These are phyloP conservation scores for Erythrocercus mccallii DNA, from an alignment of 2,113 vertebrate species.

Conservation along the genomic window DNA sequence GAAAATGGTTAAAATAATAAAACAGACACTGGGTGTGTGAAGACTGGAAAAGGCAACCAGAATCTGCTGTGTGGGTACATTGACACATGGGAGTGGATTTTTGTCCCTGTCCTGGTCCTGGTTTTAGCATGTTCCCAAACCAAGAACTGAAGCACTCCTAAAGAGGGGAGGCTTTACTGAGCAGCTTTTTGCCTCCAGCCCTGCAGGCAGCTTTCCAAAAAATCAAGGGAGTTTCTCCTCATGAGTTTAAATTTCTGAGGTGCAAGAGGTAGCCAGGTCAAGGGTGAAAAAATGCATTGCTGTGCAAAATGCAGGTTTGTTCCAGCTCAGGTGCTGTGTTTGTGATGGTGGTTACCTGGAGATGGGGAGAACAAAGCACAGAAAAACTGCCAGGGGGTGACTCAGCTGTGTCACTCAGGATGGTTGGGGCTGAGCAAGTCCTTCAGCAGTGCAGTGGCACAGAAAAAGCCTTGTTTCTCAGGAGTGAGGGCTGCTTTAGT, in stretches of 20 bases:
- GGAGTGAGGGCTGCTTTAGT: background rate
- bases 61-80: background rate
- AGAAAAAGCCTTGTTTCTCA: background rate
- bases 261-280: background rate
- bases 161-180: background rate
- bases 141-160: fast-evolving
- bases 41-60: background rate
- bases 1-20: background rate
- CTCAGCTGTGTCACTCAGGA: background rate
- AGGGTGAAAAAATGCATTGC: background rate
- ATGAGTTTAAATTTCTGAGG: background rate
- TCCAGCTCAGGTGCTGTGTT: background rate
- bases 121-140: background rate
- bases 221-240: background rate
- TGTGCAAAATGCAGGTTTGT: background rate
- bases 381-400: background rate
- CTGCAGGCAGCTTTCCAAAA: background rate
- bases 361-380: background rate
- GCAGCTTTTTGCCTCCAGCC: background rate
- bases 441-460: background rate
- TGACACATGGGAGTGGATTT: background rate
- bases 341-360: background rate
- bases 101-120: background rate
- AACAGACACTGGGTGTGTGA: background rate
- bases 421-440: constrained; percentile 31